Base-by-base conservation (phyloP, 2,888 invertebrate genomes). In the Athalia circularis region DNA sequence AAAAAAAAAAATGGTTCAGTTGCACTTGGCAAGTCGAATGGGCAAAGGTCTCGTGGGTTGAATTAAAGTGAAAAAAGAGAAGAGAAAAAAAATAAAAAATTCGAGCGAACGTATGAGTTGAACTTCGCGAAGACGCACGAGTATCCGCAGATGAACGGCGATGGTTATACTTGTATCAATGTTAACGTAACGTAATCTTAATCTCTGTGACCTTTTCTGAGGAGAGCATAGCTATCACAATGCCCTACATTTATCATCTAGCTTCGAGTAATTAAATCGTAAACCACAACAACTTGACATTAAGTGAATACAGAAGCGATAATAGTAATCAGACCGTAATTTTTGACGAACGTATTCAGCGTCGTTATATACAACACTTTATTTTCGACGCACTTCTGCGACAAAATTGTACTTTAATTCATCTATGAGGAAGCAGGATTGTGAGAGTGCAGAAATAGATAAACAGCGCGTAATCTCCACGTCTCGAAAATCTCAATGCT, bases 201-300 rank as follows among this genome's bases (percentile, higher is more conserved):
- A 87, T 86, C 86, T 80, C 80, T 81, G 74, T 86, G 87, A 87
- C 86, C 87, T 85, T 82, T 86, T 83, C 80, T 80, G 81, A 77
- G 77, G 74, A 72, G 75, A 50, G 47, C 78, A 59, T 75, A 81
- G 83, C 84, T 84, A 86, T 88, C 86, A 80, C 80, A 76, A 78
- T 81, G 84, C 83, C 84, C 82, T 83, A 83, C 82, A 81, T 85
- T 87, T 87, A 88, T 88, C 88, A 80, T 81, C 83, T 62, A 75
- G 75, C 62, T 50, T 62, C 50, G 75, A 61, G 86, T 88, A 88
- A 88, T 88, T 88, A 88, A 87, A 88, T 88, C 87, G 87, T 87
- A 85, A 87, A 83, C 80, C 81, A 81, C 81, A 81, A 81, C 84
- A 83, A 85, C 82, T 83, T 83, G 82, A 83, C 82, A 81, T 84